Base-by-base conservation (phyloP, 2,888 invertebrate genomes). In the Synergus umbraculus region DNA sequence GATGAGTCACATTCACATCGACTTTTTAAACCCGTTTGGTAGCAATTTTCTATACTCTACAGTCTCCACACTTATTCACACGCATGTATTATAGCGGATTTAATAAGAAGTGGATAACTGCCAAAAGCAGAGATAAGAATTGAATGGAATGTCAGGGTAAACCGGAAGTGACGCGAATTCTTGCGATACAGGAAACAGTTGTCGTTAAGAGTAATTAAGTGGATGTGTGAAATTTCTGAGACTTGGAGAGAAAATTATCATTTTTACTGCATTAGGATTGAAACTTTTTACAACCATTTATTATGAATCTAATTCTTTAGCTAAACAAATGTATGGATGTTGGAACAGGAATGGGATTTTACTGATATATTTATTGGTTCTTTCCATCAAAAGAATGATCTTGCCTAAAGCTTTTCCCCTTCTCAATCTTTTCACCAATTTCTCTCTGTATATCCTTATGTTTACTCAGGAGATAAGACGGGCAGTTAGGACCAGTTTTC, bases 391-490 rank as follows among this genome's bases (percentile, higher is more conserved):
- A 77, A 78, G 43, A 69, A 64, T 46, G 66, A 37, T 76, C 64
- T 78, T 66, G 66, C 29, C 63, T 0, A 78, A 66, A 41, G 41
- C 49, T 79, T 84, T 79, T 67, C 65, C 76, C 49, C 77, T 82
- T 49, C 58, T 54, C 2, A 8, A 8, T n/a, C 54, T 54, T 54
- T n/a, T 78, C 44, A 64, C 43, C 78, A 67, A 67, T 13, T 46
- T n/a, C 67, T 67, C 49, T 0, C 29, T 9, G 46, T 81, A 81
- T 84, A 83, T 79, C 64, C 63, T 60, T 60, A 54, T 79, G 82
- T 84, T 82, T 83, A 77, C 82, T 77, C 76, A 60, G n/a, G 69
- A 84, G 85, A 85, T 85, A 85, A 85, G 80, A 80, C 76, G 65
- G 63, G 85, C 79, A 67, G 76, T 15, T 79, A 80, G 83, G 79